phyloP scores from a whole-genome alignment of 92 coral and sea anemone species.

The Virgularia gustaviana region DNA sequence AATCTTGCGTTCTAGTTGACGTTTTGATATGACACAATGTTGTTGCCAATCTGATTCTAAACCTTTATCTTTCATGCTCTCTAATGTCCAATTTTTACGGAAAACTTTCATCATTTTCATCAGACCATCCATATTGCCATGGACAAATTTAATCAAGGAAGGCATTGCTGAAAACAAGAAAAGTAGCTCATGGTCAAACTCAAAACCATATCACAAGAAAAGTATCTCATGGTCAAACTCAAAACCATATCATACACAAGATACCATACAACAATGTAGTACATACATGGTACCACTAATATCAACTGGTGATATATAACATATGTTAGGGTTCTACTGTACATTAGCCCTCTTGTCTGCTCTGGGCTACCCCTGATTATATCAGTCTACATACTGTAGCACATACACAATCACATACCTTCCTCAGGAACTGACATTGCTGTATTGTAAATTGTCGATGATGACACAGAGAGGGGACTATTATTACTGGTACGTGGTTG shows the following conservation, averaged over 20 bases:
- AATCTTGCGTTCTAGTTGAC: constrained; percentile 79
- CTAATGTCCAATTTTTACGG: constrained; percentile 79
- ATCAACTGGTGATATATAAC: too few relatives aligned
- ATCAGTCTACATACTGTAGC: too few relatives aligned
- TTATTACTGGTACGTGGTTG: background rate
- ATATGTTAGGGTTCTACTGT: too few relatives aligned
- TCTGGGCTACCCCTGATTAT: background rate
- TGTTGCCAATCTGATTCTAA: constrained; percentile 57
- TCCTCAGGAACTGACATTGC: constrained; percentile 92
- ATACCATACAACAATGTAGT: too few relatives aligned
- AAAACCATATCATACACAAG: too few relatives aligned
- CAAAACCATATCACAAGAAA: background rate
- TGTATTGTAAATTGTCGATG: constrained; percentile 28
- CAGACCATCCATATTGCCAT: constrained; percentile 78
- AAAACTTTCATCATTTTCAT: constrained; percentile 63
- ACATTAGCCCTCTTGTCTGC: background rate
- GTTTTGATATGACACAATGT: constrained; percentile 78
- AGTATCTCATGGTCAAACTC: background rate
- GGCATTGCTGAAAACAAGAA: constrained; percentile 71
- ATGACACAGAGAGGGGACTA: constrained; percentile 8
- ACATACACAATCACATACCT: too few relatives aligned
- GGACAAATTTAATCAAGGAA: constrained; percentile 67
- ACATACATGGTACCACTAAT: too few relatives aligned
- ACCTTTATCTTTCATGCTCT: constrained; percentile 43
- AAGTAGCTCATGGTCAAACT: background rate